phyloP scores from a whole-genome alignment of 2,113 vertebrate genomes.

The Xiphophorus couchianus region DNA sequence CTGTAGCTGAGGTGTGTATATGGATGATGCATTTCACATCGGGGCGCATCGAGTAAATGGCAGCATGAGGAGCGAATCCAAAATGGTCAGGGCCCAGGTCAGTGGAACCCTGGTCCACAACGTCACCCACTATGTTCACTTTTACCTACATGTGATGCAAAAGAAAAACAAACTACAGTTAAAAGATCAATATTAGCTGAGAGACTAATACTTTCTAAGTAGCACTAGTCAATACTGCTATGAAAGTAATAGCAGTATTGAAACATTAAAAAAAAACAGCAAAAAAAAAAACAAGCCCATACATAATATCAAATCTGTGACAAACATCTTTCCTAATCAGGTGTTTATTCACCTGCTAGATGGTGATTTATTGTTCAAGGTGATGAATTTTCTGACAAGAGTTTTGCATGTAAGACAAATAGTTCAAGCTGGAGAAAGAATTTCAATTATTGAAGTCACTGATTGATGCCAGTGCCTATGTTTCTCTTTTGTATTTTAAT shows the following conservation, averaged over 20 bases:
- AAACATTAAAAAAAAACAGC: neutral
- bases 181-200: neutral
- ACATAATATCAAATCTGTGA: neutral
- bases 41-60: conserved; percentile 92
- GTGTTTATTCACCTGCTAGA: neutral
- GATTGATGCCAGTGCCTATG: too few relatives aligned
- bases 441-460: too few relatives aligned
- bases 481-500: too few relatives aligned
- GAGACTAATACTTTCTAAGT: too few relatives aligned
- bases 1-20: conserved; percentile 88
- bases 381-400: too few relatives aligned
- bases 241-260: neutral
- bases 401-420: too few relatives aligned
- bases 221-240: neutral
- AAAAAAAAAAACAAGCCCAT: conserved; percentile 1
- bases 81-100: conserved; percentile 85
- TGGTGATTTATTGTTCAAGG: neutral
- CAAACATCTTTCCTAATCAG: neutral
- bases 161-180: neutral
- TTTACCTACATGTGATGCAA: conserved; percentile 84
- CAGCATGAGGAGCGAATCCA: conserved; percentile 92
- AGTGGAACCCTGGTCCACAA: conserved; percentile 92
- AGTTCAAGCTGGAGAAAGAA: too few relatives aligned
- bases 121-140: conserved; percentile 93
- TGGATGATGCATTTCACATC: conserved; percentile 93